Evolutionary conservation across 2,888 invertebrate species (phyloP), one percentile per base, ranked within the genome.

Genomic region (Rhynchonema sp.): DNA sequence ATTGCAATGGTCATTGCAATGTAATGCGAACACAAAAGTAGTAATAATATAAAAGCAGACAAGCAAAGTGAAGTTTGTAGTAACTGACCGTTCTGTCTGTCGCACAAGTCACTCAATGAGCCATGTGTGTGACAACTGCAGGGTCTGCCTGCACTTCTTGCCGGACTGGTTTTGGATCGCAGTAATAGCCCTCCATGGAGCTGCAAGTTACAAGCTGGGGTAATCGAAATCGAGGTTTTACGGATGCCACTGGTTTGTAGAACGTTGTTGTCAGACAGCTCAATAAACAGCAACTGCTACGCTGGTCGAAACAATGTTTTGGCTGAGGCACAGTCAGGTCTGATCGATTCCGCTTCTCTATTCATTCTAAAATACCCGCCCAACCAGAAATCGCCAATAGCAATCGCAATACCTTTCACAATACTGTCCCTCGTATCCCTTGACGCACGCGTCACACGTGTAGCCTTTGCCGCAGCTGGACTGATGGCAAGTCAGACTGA

Each of bases 381-480:
- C n/a, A n/a, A n/a, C n/a, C 94, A 96, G 63, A 83, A 83, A 27
- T 83, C 82, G 0, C 94, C 94, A 27, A 82, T 81, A 0, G 91
- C 90, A 72, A 94, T 74, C 87, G 82, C 89, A 90, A 70, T 17
- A 79, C 78, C 69, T 75, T 67, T 81, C 79, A 71, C 81, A 82
- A 63, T 74, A 74, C 59, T 72, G 70, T 13, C 81, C 81, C 29
- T 75, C 74, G 68, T 81, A 75, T 74, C 87, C 88, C 62, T 82
- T 80, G 73, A 83, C 83, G 72, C 94, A 96, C 28, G 83, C 79
- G 60, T 74, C 66, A 60, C 71, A 71, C 25, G 65, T 60, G 61
- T 70, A 70, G 23, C 69, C 68, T 56, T 66, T 58, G 9, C 66
- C 53, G 26, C 20, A 67, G 26, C 60, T 58, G 20, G 63, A 64